phyloP scores from a whole-genome alignment of 2,113 vertebrate species.

The Nettapus auritus region DNA sequence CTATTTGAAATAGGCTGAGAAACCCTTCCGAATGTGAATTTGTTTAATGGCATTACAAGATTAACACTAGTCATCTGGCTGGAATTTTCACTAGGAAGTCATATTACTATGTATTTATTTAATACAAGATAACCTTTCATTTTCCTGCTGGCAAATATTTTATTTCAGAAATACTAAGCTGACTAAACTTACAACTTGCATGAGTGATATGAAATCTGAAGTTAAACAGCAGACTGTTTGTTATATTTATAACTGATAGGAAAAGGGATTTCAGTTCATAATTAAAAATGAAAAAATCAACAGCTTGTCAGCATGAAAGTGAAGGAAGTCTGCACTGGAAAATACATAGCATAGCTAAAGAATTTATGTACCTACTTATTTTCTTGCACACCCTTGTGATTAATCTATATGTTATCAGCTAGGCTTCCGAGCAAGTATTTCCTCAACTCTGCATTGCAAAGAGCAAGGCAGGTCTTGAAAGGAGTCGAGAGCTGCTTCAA shows the following conservation, averaged over 20 bases:
- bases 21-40: conserved; percentile 24
- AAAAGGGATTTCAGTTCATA: conserved; percentile 38
- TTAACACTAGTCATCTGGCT: conserved; percentile 31
- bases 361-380: background rate
- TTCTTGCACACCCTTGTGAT: background rate
- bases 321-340: background rate
- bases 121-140: conserved; percentile 49
- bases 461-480: background rate
- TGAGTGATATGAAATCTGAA: conserved; percentile 27
- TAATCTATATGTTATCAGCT: background rate
- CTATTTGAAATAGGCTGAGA: background rate
- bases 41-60: conserved; percentile 39
- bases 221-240: conserved; percentile 24
- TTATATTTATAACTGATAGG: conserved; percentile 31
- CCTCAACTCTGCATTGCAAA: background rate
- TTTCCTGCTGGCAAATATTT: conserved; percentile 52
- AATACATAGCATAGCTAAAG: background rate
- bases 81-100: conserved; percentile 54
- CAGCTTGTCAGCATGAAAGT: conserved; percentile 18
- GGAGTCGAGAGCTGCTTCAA: background rate
- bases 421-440: conserved; percentile 5
- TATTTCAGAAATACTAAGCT: conserved; percentile 52
- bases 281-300: conserved; percentile 58
- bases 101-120: conserved; percentile 48
- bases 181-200: conserved; percentile 33